A percentile compares a stretch with the other conserved stretches of the same genome.
Evolutionary conservation across 2,113 vertebrate species (phyloP).

Genomic region (Pterocles orientalis): DNA sequence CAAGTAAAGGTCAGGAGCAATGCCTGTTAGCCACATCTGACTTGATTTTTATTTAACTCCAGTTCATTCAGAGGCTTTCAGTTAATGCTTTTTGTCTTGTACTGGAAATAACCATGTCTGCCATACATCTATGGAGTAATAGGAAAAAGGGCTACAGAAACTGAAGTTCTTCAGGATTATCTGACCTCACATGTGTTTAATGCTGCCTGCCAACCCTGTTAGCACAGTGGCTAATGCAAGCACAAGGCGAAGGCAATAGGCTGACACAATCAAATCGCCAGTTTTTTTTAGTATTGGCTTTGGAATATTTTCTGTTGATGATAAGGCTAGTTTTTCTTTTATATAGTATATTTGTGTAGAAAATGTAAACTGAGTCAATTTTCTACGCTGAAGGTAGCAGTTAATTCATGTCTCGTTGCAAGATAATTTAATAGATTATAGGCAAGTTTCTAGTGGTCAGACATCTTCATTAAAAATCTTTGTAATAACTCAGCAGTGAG

Average conservation of each 20-base stretch:
- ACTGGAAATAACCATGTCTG: background rate
- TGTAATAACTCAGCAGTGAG: background rate
- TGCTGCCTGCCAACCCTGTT: background rate
- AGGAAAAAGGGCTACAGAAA: background rate
- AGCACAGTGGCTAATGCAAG: background rate
- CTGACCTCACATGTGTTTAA: background rate
- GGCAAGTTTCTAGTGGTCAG: background rate
- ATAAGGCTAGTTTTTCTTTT: background rate
- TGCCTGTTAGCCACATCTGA: background rate
- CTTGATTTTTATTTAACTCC: background rate
- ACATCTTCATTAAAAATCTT: background rate
- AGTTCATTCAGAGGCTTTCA: background rate
- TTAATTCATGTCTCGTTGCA: background rate
- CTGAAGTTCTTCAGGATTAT: background rate
- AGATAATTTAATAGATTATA: background rate
- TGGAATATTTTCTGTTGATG: background rate
- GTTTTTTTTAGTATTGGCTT: background rate
- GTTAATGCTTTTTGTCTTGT: background rate
- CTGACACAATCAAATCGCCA: background rate
- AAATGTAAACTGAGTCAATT: background rate
- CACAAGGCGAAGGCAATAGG: background rate
- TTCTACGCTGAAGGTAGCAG: background rate
- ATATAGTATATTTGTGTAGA: background rate
- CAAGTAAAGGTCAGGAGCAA: background rate
- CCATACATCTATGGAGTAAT: background rate